phyloP scores from a whole-genome alignment of 2,888 invertebrate species.

The Ophraella communa region DNA sequence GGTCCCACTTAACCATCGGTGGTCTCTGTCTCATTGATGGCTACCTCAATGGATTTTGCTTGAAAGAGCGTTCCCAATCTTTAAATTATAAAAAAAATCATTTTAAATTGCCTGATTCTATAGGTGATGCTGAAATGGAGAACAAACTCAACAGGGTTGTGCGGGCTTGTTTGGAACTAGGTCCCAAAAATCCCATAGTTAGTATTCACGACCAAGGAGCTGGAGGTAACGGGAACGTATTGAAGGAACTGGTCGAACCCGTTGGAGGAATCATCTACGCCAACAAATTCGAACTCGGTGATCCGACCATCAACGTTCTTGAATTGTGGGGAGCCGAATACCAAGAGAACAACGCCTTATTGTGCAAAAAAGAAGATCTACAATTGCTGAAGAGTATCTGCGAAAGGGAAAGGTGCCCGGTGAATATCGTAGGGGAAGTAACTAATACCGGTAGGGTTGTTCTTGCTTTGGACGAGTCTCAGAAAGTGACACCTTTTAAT shows the following conservation, averaged over 20 bases:
- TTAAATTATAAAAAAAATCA: no score
- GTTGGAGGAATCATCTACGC: slow-evolving; percentile 91
- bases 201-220: slow-evolving; percentile 99
- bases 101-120: no score
- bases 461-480: slow-evolving; percentile 71
- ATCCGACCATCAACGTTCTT: slow-evolving; percentile 89
- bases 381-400: slow-evolving; percentile 74
- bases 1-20: no score
- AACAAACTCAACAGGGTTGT: slow-evolving; percentile 95
- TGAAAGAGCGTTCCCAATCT: not conserved
- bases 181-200: slow-evolving; percentile 82
- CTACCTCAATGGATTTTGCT: no score
- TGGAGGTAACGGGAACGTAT: slow-evolving; percentile 97
- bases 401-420: slow-evolving; percentile 84
- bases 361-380: slow-evolving; percentile 75
- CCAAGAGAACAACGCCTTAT: slow-evolving; percentile 92
- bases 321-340: slow-evolving; percentile 99
- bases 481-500: slow-evolving; percentile 77
- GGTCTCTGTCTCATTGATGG: no score
- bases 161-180: slow-evolving; percentile 87
- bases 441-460: slow-evolving; percentile 80
- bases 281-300: slow-evolving; percentile 87
- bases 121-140: slow-evolving; percentile 96
- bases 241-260: slow-evolving; percentile 96
- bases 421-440: slow-evolving; percentile 91